These are phyloP conservation scores for Eupithecia abbreviata DNA, from an alignment of 2,888 invertebrate genomes.

Conservation along the genomic window DNA sequence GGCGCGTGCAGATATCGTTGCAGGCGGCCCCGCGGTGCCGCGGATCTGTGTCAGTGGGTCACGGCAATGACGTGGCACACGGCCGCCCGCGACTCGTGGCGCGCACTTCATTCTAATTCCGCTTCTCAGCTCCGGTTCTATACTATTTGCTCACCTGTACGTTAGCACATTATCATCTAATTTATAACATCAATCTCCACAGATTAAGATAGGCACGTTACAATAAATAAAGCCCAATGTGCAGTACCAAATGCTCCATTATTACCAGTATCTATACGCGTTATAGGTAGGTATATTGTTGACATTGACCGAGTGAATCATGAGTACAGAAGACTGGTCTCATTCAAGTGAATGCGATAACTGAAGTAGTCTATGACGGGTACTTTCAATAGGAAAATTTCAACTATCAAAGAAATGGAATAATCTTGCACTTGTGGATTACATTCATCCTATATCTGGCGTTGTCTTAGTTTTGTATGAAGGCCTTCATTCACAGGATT, in stretches of 20 bases:
- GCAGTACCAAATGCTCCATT: conserved; percentile 20
- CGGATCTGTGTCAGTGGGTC: conserved; percentile 88
- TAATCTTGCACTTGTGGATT: background rate
- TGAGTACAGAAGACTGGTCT: conserved; percentile 55
- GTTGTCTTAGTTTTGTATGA: background rate
- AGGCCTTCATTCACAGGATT: background rate
- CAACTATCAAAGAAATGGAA: background rate
- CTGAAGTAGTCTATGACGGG: conserved; percentile 50
- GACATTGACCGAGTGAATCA: conserved; percentile 76
- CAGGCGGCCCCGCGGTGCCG: conserved; percentile 85
- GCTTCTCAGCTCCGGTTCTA: conserved; percentile 64
- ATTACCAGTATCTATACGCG: conserved; percentile 49
- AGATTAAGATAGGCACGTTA: conserved; percentile 17
- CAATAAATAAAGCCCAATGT: conserved; percentile 15
- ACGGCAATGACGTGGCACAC: conserved; percentile 86
- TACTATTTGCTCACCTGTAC: conserved; percentile 35
- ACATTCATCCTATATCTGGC: background rate
- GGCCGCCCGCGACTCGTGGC: conserved; percentile 64
- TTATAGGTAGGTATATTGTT: conserved; percentile 46
- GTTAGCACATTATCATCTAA: conserved; percentile 26
- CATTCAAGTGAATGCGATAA: conserved; percentile 52
- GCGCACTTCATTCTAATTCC: conserved; percentile 83
- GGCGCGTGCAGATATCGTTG: conserved; percentile 81
- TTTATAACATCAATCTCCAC: conserved; percentile 24
- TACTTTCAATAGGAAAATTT: conserved; percentile 50